Conservation (phyloP, 2,888 invertebrate species). For the Dermolepida albohirtum region DNA sequence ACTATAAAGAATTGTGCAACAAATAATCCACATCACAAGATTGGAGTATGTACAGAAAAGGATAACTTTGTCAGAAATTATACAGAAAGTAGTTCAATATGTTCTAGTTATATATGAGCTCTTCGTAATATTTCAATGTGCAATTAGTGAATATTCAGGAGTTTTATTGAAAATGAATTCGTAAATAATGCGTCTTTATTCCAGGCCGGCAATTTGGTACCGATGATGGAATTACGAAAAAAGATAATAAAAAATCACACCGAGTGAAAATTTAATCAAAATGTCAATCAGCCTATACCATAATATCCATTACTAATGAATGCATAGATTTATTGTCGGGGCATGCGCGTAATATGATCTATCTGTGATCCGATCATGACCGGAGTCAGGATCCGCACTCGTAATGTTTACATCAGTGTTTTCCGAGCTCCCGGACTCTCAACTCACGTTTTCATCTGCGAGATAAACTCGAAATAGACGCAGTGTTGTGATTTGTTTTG, state of each 20-base stretch:
- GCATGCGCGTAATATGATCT: constrained; percentile 39
- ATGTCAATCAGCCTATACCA: constrained; percentile 39
- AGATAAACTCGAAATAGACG: constrained; percentile 25
- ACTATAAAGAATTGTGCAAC: no score
- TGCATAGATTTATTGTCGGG: constrained; percentile 33
- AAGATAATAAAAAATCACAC: constrained; percentile 8
- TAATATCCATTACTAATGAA: constrained; percentile 36
- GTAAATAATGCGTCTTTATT: constrained; percentile 28
- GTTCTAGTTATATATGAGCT: not conserved
- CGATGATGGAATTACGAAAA: not conserved
- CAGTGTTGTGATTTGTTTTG: constrained; percentile 37
- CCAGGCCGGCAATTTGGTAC: not conserved
- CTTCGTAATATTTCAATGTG: not conserved
- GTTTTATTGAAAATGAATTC: constrained; percentile 2
- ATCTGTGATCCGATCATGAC: constrained; percentile 36
- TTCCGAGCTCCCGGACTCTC: constrained; percentile 43
- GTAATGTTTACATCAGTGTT: constrained; percentile 50
- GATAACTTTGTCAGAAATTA: no score
- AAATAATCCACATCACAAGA: no score
- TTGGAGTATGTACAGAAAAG: no score
- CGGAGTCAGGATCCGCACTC: constrained; percentile 49
- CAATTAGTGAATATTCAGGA: not conserved
- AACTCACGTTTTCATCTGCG: constrained; percentile 26
- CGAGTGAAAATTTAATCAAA: constrained; percentile 31
- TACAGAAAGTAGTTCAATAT: not conserved